Conservation (phyloP, 2,888 invertebrate species). For the Torymus auratus region DNA sequence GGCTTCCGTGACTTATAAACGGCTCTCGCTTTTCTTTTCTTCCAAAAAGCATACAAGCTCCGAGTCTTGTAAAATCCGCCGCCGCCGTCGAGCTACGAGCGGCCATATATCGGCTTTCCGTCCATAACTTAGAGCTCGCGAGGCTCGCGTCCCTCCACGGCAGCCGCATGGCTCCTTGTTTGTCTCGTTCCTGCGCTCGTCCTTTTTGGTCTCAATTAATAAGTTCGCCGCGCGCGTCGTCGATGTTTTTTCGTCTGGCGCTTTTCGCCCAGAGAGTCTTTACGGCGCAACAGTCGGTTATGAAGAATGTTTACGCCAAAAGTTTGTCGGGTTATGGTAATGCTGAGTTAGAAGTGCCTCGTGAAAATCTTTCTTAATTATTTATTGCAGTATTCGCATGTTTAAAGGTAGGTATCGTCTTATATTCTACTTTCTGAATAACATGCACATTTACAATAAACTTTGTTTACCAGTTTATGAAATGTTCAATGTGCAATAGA, state of each 20-base stretch:
- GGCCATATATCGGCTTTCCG: slow-evolving; percentile 50
- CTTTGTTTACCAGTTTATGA: no score
- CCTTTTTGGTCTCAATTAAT: slow-evolving; percentile 21
- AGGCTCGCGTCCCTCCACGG: slow-evolving; percentile 1
- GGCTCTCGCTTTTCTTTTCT: slow-evolving; percentile 57
- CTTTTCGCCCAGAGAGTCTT: neutral
- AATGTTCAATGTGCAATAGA: no score
- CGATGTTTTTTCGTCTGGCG: neutral
- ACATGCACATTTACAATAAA: no score
- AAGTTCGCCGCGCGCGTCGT: neutral
- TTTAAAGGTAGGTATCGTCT: no score
- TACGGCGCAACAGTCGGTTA: no score
- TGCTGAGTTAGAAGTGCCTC: no score
- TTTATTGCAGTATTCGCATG: no score
- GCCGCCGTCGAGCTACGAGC: slow-evolving; percentile 1
- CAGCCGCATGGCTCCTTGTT: neutral
- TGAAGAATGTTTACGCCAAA: no score
- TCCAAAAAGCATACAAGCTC: slow-evolving; percentile 61
- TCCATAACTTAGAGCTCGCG: slow-evolving; percentile 48
- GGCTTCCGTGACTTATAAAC: slow-evolving; percentile 71
- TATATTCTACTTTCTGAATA: no score
- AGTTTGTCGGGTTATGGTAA: no score
- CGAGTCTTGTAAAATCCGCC: slow-evolving; percentile 51
- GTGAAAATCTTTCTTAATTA: no score
- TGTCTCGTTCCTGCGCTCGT: neutral